Base-by-base conservation (phyloP, 35 echinoderm and acorn worm species). In the Diadema setosum region DNA sequence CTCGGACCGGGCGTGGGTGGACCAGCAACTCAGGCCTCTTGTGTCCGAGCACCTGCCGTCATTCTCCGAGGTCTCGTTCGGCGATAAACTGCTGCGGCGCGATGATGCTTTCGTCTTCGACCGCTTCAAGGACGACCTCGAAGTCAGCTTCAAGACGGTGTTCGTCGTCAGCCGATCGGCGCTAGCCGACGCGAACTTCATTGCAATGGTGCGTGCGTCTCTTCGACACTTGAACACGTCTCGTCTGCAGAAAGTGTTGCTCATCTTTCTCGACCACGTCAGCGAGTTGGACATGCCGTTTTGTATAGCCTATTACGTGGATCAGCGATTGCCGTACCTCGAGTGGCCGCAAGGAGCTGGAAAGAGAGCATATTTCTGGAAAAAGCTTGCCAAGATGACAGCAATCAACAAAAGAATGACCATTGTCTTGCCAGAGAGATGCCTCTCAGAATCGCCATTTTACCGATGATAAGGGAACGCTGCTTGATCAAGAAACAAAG, bases 41-140 rank as follows among this genome's bases (percentile, higher is more conserved):
- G 73, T 78, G 15, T 21, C 24, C 7, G 39, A 78, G 33, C 73
- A 23, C 11, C n/a, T 78, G 35, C 6, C 33, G 14, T 24, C 25
- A 34, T 78, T 78, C 73, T 6, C 39, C 14, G 73, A 12, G 8
- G 73, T 78, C 14, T 35, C 73, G 8, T 78, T 20, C 9, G 73
- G 73, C 14, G 73, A 78, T 21, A 67, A 33, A 33, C 24, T 21
- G 20, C 20, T 78, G 33, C 73, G 44, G 9, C 73, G 40, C 35
- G 35, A 44, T 41, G 48, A 52, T n/a, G 73, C 73, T 41, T 78
- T 78, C 37, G 73, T 78, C 39, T 78, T 78, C 73, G 73, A 78
- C 44, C 35, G 37, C n/a, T 78, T 78, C 73, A 78, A 78, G 44
- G 73, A 78, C 73, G 73, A 78, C 34, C 73, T 78, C 35, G 73